Base-by-base conservation (phyloP, 2,113 vertebrate species). In the Heterotilapia buettikoferi region DNA sequence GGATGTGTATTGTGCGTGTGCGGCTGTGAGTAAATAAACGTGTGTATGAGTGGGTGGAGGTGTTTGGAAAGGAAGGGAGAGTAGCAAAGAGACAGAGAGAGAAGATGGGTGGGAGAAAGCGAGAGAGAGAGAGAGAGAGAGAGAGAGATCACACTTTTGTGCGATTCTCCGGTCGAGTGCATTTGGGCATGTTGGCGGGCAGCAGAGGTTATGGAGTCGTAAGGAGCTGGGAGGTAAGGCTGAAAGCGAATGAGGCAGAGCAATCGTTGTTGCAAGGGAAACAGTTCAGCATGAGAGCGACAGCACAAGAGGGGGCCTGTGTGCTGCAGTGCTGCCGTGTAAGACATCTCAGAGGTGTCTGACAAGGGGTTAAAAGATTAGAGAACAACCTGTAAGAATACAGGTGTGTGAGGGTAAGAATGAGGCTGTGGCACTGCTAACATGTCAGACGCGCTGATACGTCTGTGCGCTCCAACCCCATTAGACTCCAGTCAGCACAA, bases 401-500 rank as follows among this genome's bases (percentile, higher is more conserved):
- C 53, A 82, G 63, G 82, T 83, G 54, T 6, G 10, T 33, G 11
- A 3, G 73, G 47, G 29, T 81, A 57, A 80, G 83, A 85, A 33
- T 16, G 57, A 63, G 76, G 82, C 71, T 61, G 80, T 50, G 59
- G 84, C 88, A 87, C 38, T 19, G 84, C 88, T 78, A 89, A 91
- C 88, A 84, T 76, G 80, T 87, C 89, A 84, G 73, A 82, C 33
- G 18, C 5, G 6, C 82, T 59, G 79, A 83, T 89, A 84, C 5
- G 31, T 50, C 83, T 53, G 81, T 66, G 82, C 0, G 45, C 82
- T 52, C 59, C 88, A 89, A 90, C 92, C 89, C 88, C 84, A 91
- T 94, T 93, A 90, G 87, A 88, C 92, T 63, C 88, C 71, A 93
- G 92, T 94, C 94, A 93, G 92, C 83, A 84, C 79, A 88, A 86